Evolutionary conservation across 2,888 invertebrate genomes (phyloP).

Genomic region (Epinotia nisella): DNA sequence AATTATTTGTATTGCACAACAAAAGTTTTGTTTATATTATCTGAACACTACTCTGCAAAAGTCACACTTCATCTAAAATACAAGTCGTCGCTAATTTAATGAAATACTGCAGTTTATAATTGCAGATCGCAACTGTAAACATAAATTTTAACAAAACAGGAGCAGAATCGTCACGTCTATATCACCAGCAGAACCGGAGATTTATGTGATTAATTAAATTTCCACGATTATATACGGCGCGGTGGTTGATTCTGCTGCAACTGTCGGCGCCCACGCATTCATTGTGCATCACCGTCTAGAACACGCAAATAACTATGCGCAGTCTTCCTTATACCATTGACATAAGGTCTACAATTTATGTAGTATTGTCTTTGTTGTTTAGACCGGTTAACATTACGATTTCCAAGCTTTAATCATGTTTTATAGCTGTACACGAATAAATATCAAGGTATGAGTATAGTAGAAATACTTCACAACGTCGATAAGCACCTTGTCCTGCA

Average conservation of each 20-base stretch:
- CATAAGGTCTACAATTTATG: not conserved
- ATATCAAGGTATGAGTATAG: no score
- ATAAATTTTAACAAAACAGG: constrained; percentile 5
- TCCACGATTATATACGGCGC: constrained; percentile 7
- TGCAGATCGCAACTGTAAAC: constrained; percentile 6
- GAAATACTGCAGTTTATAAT: constrained; percentile 2
- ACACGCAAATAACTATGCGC: not conserved
- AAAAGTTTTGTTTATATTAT: no score
- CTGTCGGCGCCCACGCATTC: not conserved
- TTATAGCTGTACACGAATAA: no score
- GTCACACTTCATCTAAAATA: not conserved
- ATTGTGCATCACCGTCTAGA: not conserved
- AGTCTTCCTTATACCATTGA: not conserved
- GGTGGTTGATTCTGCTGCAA: not conserved
- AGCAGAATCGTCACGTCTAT: constrained; percentile 2
- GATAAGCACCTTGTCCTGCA: no score
- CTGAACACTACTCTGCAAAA: no score
- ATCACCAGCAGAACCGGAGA: constrained; percentile 1
- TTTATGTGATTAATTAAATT: constrained; percentile 33
- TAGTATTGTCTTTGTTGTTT: not conserved
- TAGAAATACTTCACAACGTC: no score
- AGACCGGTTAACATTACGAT: not conserved
- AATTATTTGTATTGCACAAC: not conserved
- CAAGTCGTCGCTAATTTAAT: not conserved
- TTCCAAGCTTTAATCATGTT: not conserved